Base-by-base conservation (phyloP, 2,797 vertebrate genomes). In the Apogon talboti region DNA sequence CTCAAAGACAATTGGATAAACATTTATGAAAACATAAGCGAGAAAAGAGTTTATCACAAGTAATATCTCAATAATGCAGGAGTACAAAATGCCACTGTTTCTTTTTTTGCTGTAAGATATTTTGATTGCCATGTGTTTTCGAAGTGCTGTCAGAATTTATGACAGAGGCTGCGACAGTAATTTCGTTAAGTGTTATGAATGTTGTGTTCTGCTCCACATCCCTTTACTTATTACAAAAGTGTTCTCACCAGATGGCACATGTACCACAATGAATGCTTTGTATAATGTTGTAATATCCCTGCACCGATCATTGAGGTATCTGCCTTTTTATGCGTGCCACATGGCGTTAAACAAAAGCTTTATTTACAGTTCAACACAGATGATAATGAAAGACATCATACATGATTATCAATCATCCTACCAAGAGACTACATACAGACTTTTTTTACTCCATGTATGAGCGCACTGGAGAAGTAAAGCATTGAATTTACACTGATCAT, bases 121-220 rank as follows among this genome's bases (percentile, higher is more conserved):
- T 75, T 58, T 42, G 15, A 59, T 51, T 67, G 47, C 6, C 46
- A 58, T 76, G 21, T 24, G 21, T 24, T 24, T 24, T 24, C 5
- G 33, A 46, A 11, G 4, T 16, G 57, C 30, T 35, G 43, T 68
- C 64, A 58, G 24, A 55, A 58, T 68, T 40, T 71, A 62, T 41
- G 41, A 63, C 24, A 40, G 30, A 68, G 44, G 28, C 30, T 58
- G 70, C 52, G 70, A 15, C 61, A 48, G 56, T 81, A 57, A 79
- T 81, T 52, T 57, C 49, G 67, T 64, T 68, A 67, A 74, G 66
- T 61, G 49, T 78, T 76, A 80, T 79, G 68, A 78, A 78, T 76
- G 62, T 66, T 71, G 61, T 35, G 28, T 58, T 67, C 28, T 0
- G 21, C 47, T 62, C 57, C 48, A 40, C 60, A 61, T 68, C 68